Evolutionary conservation across 2,888 invertebrate genomes (phyloP).

Genomic region (Leptothorax acervorum): DNA sequence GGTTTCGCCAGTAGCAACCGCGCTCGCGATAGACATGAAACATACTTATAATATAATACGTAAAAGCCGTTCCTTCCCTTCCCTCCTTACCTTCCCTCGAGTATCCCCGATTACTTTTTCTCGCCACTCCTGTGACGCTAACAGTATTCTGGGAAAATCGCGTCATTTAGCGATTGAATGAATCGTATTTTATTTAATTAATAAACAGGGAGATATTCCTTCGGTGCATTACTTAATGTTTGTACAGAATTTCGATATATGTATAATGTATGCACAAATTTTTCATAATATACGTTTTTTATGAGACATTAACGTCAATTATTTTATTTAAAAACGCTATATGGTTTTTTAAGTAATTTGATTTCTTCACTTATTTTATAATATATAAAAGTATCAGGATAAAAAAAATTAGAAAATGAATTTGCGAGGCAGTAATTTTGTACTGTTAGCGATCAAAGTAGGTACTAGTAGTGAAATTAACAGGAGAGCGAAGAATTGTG

Average conservation of each 20-base stretch:
- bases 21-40: conserved; percentile 27
- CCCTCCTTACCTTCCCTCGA: neutral
- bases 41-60: conserved; percentile 37
- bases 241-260: neutral
- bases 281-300: neutral
- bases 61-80: conserved; percentile 26
- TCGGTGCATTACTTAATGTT: neutral
- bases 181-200: conserved; percentile 35
- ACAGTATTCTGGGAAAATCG: conserved; percentile 25
- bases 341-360: neutral
- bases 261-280: neutral
- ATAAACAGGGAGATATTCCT: neutral
- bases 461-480: neutral
- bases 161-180: conserved; percentile 1
- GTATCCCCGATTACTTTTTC: conserved; percentile 1
- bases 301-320: neutral
- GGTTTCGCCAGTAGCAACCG: conserved; percentile 16
- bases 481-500: neutral
- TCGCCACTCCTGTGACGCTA: conserved; percentile 14
- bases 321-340: neutral
- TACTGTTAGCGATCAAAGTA: neutral
- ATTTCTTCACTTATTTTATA: neutral
- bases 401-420: neutral
- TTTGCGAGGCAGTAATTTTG: neutral
- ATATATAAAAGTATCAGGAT: too few species aligned